phyloP scores from a whole-genome alignment of 2,888 invertebrate species.

The Parascotia fuliginaria region DNA sequence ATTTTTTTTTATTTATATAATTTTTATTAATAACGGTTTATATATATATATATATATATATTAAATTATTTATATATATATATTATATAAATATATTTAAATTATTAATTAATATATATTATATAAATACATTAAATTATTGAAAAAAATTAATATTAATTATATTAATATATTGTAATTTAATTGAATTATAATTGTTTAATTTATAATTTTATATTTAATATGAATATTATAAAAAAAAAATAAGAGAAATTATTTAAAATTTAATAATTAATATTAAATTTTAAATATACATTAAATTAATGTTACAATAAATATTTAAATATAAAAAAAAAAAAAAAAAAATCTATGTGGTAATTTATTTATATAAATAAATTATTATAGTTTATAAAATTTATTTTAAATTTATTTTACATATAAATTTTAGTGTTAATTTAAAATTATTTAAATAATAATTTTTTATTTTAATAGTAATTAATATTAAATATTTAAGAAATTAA shows the following conservation, averaged over 20 bases:
- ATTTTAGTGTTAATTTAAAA: slow-evolving; percentile 72
- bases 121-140: slow-evolving; percentile 44
- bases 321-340: slow-evolving; percentile 63
- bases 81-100: slow-evolving; percentile 38
- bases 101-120: slow-evolving; percentile 45
- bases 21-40: slow-evolving; percentile 52
- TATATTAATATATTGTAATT: slow-evolving; percentile 40
- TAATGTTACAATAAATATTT: slow-evolving; percentile 41
- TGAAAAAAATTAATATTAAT: slow-evolving; percentile 41
- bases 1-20: slow-evolving; percentile 44
- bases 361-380: slow-evolving; percentile 71
- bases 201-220: slow-evolving; percentile 35
- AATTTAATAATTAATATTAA: slow-evolving; percentile 40
- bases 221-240: slow-evolving; percentile 47
- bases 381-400: slow-evolving; percentile 79
- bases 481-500: slow-evolving; percentile 87
- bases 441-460: slow-evolving; percentile 73
- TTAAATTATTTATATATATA: slow-evolving; percentile 38
- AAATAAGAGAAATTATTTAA: slow-evolving; percentile 39
- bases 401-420: slow-evolving; percentile 85
- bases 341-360: slow-evolving; percentile 59
- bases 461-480: slow-evolving; percentile 70
- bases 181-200: slow-evolving; percentile 43
- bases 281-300: neutral
- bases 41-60: slow-evolving; percentile 20